A percentile compares a stretch with the other conserved stretches of the same genome.
These are phyloP conservation scores for Polymixis lichenea DNA, from an alignment of 2,888 invertebrate species.

Conservation along the genomic window DNA sequence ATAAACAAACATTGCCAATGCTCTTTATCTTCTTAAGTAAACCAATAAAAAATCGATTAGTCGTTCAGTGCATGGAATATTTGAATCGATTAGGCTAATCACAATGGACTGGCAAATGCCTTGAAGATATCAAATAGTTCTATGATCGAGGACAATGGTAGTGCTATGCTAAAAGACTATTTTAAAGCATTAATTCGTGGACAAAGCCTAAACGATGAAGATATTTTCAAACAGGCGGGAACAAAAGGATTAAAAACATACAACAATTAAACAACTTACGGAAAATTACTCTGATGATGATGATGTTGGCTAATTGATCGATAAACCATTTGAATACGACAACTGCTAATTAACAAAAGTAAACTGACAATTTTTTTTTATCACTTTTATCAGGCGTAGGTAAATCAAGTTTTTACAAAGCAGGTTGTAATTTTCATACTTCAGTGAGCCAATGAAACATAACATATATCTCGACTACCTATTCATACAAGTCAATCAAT, in stretches of 20 bases:
- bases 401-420: not conserved
- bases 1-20: slow-evolving; percentile 68
- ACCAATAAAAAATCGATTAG: slow-evolving; percentile 61
- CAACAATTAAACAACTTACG: slow-evolving; percentile 21
- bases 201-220: slow-evolving; percentile 23
- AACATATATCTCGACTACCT: slow-evolving; percentile 11
- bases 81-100: slow-evolving; percentile 49
- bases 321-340: slow-evolving; percentile 8
- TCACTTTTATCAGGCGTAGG: not conserved
- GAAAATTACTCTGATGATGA: slow-evolving; percentile 19
- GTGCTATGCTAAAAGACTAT: slow-evolving; percentile 31
- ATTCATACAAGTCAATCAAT: not conserved
- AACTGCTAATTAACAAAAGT: not conserved
- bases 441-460: not conserved
- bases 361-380: slow-evolving; percentile 7
- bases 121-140: slow-evolving; percentile 45
- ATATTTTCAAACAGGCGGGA: slow-evolving; percentile 28
- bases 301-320: slow-evolving; percentile 3
- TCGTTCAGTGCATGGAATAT: slow-evolving; percentile 57
- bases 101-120: slow-evolving; percentile 46
- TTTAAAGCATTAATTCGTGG: slow-evolving; percentile 18
- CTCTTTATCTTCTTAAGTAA: slow-evolving; percentile 47
- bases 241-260: slow-evolving; percentile 43
- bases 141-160: slow-evolving; percentile 36
- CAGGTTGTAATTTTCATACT: slow-evolving; percentile 6